Base-by-base conservation (phyloP, 2,113 vertebrate species). In the Tichodroma muraria region DNA sequence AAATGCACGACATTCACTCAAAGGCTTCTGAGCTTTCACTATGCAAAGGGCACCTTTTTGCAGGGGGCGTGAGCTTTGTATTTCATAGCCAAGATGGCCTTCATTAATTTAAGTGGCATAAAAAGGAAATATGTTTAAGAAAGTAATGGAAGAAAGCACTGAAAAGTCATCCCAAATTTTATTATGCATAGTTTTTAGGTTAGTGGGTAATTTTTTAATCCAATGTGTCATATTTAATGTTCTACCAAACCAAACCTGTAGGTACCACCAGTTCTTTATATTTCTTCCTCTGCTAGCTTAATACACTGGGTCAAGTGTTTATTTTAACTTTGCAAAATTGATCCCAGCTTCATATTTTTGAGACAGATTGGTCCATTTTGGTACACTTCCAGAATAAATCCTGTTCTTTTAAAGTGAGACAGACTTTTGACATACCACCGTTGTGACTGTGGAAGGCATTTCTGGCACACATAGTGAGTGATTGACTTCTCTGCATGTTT, bases 301-400 rank as follows among this genome's bases (percentile, higher is more conserved):
- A 89, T 28, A 82, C 47, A 94, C 56, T 77, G 65, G 15, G 53
- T 94, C 87, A 96, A 93, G 38, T 84, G 52, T 97, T 97, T 97
- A 96, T 97, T 98, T 97, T 95, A 96, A 71, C 86, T 95, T 96
- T 42, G 56, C 78, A 95, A 95, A 93, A 95, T 88, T 93, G 83
- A 94, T 95, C 87, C 89, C 96, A 92, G 75, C 88, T 97, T 95
- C 61, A 25, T 89, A 86, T 93, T 97, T 97, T 85, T 90, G 61
- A 93, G 72, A 84, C 83, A 82, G 79, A 80, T 47, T 95, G 85
- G 93, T 77, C 85, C 77, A 31, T 79, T 91, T 89, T 97, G 96
- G 93, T 93, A 75, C 83, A 42, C 42, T 95, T 97, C 96, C 96
- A 97, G 87, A 95, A 89, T 94, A 97, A 97, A 96, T 94, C 84